Percentiles rank a stretch among this genome's conserved stretches.
phyloP scores from a whole-genome alignment of 2,113 vertebrate genomes.

The Hypanus sabinus region DNA sequence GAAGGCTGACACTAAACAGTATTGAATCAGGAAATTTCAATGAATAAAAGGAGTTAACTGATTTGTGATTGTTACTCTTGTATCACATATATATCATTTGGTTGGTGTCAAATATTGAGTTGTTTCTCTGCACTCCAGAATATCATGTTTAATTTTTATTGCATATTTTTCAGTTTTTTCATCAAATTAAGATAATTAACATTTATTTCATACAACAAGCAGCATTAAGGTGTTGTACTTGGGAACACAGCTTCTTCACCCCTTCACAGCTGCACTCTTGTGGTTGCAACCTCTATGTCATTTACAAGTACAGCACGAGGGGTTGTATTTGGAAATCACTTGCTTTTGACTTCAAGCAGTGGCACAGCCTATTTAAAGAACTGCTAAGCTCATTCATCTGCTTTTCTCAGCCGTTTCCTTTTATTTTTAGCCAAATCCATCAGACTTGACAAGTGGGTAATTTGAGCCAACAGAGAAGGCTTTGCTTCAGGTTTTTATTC shows the following conservation, averaged over 20 bases:
- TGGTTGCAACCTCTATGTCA: not conserved
- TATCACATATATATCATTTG: constrained; percentile 63
- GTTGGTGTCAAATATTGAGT: constrained; percentile 63
- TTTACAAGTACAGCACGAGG: constrained; percentile 23
- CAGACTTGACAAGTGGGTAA: constrained; percentile 84
- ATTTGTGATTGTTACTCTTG: constrained; percentile 65
- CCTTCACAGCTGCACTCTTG: not conserved
- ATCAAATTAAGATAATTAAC: not conserved
- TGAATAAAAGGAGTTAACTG: constrained; percentile 59
- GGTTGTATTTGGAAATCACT: constrained; percentile 10
- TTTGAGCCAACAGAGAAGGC: constrained; percentile 75
- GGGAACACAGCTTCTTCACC: not conserved
- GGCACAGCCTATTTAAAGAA: constrained; percentile 45
- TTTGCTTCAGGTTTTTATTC: constrained; percentile 68
- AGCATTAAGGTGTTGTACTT: not conserved
- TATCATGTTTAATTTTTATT: not conserved
- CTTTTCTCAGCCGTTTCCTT: constrained; percentile 76
- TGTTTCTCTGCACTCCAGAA: not conserved
- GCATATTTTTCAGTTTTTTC: not conserved
- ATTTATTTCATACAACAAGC: not conserved
- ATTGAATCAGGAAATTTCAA: too few species aligned
- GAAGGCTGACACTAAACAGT: too few species aligned
- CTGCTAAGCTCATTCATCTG: constrained; percentile 75
- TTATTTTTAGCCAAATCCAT: constrained; percentile 93
- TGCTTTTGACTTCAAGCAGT: not conserved